Base-by-base conservation (phyloP, 2,797 vertebrate genomes). In the Dromococcyx pavoninus region DNA sequence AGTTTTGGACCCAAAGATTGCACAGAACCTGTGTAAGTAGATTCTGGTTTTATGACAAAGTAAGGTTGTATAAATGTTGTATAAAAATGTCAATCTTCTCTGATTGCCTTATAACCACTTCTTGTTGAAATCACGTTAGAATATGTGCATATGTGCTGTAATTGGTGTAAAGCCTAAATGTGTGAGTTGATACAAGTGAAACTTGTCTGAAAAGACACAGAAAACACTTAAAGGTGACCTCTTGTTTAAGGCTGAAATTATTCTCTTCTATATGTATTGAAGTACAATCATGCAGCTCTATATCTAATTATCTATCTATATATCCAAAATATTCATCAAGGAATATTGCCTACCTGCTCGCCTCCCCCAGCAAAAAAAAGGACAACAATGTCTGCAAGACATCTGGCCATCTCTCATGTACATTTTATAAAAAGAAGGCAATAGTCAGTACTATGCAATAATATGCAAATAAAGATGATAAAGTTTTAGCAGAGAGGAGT, bases 1-100 rank as follows among this genome's bases (percentile, higher is more conserved):
- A 97, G 99, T 99, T 94, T 97, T 99, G 44, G 99, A 99, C 96
- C 97, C 99, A 32, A 99, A 99, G 98, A 98, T 98, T 94, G 99
- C 99, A 24, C 99, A 99, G 97, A 99, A 99, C 97, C 98, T 99
- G 46, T 99, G 99, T 99, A 97, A 98, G 99, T 99, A 95, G 57
- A 81, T 80, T 32, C 33, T 62, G 33, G 2, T 60, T 86, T 46
- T 65, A 7, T 93, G 22, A 30, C 30, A 23, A 71, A 67, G 17
- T 79, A 60, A 16, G 44, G 7, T 51, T 46, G 18, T 39, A 22
- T 41, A 60, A 77, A 67, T 22, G 2, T 88, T 67, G 15, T 28
- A 39, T 84, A 22, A 80, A 77, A 88, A 23, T 28, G 9, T 71
- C 13, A 44, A 2, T 70, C 12, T 51, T 65, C 25, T 76, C 21